Evolutionary conservation across 2,797 vertebrate genomes (phyloP).

Genomic region (Tragelaphus oryx): DNA sequence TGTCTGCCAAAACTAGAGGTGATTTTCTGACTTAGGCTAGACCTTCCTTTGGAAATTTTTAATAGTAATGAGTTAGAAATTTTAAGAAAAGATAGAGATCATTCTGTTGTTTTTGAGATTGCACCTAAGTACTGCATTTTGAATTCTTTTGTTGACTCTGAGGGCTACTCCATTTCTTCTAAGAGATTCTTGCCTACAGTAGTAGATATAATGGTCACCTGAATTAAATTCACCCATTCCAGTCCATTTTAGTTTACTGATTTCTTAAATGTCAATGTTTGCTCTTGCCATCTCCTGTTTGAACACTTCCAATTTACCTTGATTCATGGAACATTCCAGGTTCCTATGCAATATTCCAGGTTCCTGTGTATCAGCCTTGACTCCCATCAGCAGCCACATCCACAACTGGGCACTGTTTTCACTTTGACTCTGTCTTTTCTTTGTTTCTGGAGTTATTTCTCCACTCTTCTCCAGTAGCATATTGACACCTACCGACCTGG

Average conservation of each 20-base stretch:
- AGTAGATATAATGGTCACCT: background rate
- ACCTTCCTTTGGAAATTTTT: background rate
- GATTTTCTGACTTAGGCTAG: background rate
- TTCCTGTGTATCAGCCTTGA: background rate
- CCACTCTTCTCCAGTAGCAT: background rate
- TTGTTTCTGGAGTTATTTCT: background rate
- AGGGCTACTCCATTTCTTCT: background rate
- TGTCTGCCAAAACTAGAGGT: background rate
- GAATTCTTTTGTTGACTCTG: background rate
- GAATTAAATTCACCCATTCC: background rate
- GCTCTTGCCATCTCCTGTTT: background rate
- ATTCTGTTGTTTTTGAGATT: background rate
- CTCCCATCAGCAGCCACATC: background rate
- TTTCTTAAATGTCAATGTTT: background rate
- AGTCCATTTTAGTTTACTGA: background rate
- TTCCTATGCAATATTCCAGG: background rate
- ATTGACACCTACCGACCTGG: fast-evolving
- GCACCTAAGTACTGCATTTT: background rate
- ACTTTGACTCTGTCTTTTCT: background rate
- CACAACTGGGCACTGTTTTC: background rate
- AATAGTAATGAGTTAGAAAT: background rate
- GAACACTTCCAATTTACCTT: background rate
- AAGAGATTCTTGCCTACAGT: background rate
- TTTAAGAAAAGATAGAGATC: background rate
- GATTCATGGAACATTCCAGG: background rate